Percentiles rank a stretch among this genome's conserved stretches.
Evolutionary conservation across 2,113 vertebrate species (phyloP).

Genomic region (Peucedramus taeniatus): DNA sequence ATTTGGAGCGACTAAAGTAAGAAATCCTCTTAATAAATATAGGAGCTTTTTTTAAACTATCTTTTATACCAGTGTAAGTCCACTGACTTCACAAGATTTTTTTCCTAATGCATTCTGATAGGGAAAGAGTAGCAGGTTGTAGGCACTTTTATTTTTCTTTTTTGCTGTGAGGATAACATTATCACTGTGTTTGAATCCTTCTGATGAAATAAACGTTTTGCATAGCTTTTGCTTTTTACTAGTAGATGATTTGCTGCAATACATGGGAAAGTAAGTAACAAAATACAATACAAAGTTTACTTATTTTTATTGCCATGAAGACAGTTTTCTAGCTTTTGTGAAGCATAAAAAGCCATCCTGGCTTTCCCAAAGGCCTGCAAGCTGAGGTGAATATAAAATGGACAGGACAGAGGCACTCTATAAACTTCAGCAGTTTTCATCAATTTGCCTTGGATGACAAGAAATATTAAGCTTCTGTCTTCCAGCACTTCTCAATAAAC

Average conservation of each 20-base stretch:
- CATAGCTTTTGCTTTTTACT: neutral
- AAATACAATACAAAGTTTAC: neutral
- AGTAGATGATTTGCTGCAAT: neutral
- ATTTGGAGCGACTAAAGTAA: constrained; percentile 32
- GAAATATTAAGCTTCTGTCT: neutral
- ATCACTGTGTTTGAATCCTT: neutral
- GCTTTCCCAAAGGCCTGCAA: neutral
- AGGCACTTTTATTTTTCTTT: neutral
- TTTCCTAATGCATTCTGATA: neutral
- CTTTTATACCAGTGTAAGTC: constrained; percentile 45
- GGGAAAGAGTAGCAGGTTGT: neutral
- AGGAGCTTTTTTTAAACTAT: constrained; percentile 3
- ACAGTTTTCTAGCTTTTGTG: neutral
- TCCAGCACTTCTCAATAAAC: neutral
- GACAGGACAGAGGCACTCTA: neutral
- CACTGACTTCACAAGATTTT: constrained; percentile 28
- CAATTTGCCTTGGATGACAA: neutral
- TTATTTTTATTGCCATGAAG: neutral
- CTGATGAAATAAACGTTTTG: neutral
- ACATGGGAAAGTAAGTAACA: neutral
- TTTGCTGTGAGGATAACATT: neutral
- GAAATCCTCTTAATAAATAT: constrained; percentile 61
- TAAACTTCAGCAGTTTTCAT: neutral
- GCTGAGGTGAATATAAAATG: neutral
- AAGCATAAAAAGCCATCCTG: neutral